Conservation (phyloP, 2,888 invertebrate genomes). For the Diplazon laetatorius region DNA sequence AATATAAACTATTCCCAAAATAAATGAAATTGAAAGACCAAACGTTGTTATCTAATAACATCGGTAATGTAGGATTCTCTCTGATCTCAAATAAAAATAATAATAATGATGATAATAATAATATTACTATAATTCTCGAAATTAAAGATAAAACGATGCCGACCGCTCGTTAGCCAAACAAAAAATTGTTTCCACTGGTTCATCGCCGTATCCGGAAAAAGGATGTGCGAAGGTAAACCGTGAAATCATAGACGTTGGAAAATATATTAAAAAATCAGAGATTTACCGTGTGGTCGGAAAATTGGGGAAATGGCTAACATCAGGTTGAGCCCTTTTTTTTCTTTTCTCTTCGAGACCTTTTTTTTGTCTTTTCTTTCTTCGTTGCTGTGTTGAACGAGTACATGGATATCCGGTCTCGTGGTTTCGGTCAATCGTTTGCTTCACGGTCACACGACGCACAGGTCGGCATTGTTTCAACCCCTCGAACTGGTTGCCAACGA, state of each 20-base stretch:
- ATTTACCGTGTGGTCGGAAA: constrained; percentile 29
- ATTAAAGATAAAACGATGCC: constrained; percentile 26
- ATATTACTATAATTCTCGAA: background rate
- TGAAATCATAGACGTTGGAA: background rate
- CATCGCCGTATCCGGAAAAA: constrained; percentile 27
- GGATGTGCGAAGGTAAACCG: constrained; percentile 43
- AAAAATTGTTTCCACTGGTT: background rate
- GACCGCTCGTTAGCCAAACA: constrained; percentile 1
- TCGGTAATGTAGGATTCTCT: too few relatives aligned
- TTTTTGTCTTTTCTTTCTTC: constrained; percentile 8
- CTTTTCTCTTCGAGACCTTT: constrained; percentile 29
- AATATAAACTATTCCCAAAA: background rate
- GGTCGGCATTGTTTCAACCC: constrained; percentile 66
- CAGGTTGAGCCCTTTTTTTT: constrained; percentile 42
- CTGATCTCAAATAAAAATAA: too few relatives aligned
- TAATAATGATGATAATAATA: too few relatives aligned
- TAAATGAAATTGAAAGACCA: background rate
- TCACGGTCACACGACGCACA: constrained; percentile 31
- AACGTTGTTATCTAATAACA: too few relatives aligned
- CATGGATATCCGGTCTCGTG: constrained; percentile 43
- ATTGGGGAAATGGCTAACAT: constrained; percentile 41
- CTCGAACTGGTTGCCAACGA: constrained; percentile 65
- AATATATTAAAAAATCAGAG: constrained; percentile 24
- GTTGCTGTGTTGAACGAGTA: constrained; percentile 11
- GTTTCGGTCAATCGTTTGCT: too few relatives aligned